phyloP scores from a whole-genome alignment of 2,888 invertebrate species.

The Frankliniella fusca region DNA sequence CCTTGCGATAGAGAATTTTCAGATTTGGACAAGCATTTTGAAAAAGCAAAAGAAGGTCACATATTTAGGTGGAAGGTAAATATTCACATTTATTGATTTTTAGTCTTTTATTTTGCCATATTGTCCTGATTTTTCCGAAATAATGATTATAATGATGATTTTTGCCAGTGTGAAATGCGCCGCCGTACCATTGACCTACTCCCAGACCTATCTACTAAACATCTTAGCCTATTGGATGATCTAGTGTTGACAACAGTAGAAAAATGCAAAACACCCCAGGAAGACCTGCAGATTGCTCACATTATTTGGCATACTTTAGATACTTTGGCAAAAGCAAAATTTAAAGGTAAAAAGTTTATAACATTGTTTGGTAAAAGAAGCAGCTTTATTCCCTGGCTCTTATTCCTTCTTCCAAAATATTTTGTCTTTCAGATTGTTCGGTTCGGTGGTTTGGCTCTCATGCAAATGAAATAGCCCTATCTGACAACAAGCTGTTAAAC shows the following conservation, averaged over 20 bases:
- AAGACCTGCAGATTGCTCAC: not conserved
- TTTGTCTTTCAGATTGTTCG: not conserved
- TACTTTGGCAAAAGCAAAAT: not conserved
- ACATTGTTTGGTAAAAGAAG: too few species aligned
- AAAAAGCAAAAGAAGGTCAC: not conserved
- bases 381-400: too few species aligned
- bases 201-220: not conserved
- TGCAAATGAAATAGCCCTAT: not conserved
- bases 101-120: not conserved
- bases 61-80: not conserved
- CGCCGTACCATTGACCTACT: not conserved
- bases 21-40: not conserved
- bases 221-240: not conserved
- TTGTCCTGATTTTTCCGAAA: not conserved
- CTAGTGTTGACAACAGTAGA: not conserved
- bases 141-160: not conserved
- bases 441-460: constrained; percentile 7
- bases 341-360: not conserved
- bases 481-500: not conserved
- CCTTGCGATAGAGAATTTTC: constrained; percentile 6
- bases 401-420: not conserved
- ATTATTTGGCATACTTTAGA: not conserved
- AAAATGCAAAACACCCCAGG: not conserved
- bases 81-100: not conserved
- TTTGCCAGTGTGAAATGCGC: not conserved